Base-by-base conservation (phyloP, 1,140 invertebrate genomes). In the Aphelinus certus region DNA sequence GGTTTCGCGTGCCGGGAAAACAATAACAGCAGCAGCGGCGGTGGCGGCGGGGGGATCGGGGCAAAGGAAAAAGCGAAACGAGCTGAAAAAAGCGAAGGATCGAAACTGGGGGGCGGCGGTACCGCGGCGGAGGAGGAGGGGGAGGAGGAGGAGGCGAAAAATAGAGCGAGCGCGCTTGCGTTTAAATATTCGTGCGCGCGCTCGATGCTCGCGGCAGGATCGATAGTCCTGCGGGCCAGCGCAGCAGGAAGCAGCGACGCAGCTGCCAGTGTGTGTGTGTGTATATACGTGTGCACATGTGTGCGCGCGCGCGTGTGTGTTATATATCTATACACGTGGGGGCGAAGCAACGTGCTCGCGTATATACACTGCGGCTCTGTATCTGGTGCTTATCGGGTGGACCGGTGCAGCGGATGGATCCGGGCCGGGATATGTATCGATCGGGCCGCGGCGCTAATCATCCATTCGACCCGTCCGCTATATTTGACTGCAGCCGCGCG, bases 101-200 rank as follows among this genome's bases (percentile, higher is more conserved):
- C 62, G n/a, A 69, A 51, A 46, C 4, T n/a, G 10, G 2, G 75
- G 76, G 51, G 51, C 4, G 51, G 67, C 61, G 76, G 75, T 1
- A 48, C 7, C 9, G 64, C n/a, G 53, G 63, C 46, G 47, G 9
- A 7, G n/a, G 63, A 4, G 43, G 6, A 46, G 26, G 57, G 56
- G 79, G 62, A 53, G 55, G 69, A 74, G 62, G 65, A 43, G 60
- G 68, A 49, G 42, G 75, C 53, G 66, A 76, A 70, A 69, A 71
- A 77, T 66, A 66, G 76, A 71, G 63, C 64, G 61, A 72, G 65
- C 55, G 9, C 2, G 48, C 46, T 42, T 49, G 57, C 26, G 74
- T 71, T 75, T 71, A 76, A 71, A 71, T 71, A 71, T 76, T 76
- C 62, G 68, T 71, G 62, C 48, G 74, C 51, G 65, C 42, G 68